Evolutionary conservation across 2,113 vertebrate genomes (phyloP).

Genomic region (Sylvietta virens): DNA sequence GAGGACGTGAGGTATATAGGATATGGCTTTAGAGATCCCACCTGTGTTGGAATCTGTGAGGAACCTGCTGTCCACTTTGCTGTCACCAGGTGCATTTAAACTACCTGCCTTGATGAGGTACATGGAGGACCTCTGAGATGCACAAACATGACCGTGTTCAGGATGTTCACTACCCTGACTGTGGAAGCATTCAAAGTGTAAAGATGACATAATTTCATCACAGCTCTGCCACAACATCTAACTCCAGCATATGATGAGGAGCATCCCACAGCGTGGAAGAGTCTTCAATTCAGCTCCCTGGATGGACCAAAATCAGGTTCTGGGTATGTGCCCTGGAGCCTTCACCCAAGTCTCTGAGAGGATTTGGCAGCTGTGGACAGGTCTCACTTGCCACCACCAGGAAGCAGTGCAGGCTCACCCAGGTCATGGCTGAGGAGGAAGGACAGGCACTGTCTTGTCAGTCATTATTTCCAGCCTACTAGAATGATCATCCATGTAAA

Average conservation of each 20-base stretch:
- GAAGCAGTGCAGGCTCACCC: background rate
- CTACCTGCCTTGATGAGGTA: background rate
- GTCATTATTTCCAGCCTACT: background rate
- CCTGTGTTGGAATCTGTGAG: background rate
- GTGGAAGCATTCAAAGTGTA: background rate
- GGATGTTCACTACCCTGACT: background rate
- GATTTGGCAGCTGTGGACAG: background rate
- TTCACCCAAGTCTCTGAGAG: background rate
- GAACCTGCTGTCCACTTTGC: background rate
- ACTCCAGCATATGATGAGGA: background rate
- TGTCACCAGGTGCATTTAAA: background rate
- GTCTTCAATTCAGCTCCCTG: background rate
- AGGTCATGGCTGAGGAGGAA: background rate
- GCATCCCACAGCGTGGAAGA: background rate
- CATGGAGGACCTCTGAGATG: background rate
- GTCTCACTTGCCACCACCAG: background rate
- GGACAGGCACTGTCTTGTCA: background rate
- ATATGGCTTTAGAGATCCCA: background rate
- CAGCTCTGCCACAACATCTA: background rate
- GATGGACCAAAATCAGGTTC: background rate
- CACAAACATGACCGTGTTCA: background rate
- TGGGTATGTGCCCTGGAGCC: too few species aligned
- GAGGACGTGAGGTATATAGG: accelerated
- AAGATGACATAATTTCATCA: background rate
- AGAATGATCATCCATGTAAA: background rate